phyloP scores from a whole-genome alignment of 2,888 invertebrate species.

The Clunio marinus region DNA sequence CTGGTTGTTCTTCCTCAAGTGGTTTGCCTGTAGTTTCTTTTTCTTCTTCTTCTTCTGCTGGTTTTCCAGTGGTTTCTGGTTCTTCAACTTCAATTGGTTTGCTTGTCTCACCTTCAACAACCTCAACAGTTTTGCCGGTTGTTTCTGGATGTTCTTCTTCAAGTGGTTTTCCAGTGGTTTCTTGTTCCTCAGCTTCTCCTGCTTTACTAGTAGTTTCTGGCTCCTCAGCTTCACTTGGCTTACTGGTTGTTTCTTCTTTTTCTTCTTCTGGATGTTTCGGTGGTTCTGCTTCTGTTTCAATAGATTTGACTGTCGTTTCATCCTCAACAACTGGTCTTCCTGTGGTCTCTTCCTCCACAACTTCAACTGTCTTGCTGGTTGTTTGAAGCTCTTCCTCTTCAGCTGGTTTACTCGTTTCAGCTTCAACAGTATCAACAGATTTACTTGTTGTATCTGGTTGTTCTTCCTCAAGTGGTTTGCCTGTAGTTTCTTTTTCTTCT shows the following conservation, averaged over 20 bases:
- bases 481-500: conserved; percentile 39
- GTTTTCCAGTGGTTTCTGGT: conserved; percentile 22
- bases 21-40: conserved; percentile 13
- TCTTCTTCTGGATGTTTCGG: conserved; percentile 29
- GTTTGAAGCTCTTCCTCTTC: too few relatives aligned
- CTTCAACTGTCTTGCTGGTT: too few relatives aligned
- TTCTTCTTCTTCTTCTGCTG: background rate
- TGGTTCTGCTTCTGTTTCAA: conserved; percentile 31
- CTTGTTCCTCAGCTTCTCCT: conserved; percentile 32
- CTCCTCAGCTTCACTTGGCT: conserved; percentile 40
- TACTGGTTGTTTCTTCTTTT: conserved; percentile 33
- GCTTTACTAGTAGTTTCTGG: conserved; percentile 34
- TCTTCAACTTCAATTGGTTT: conserved; percentile 14
- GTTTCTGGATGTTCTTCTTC: too few relatives aligned
- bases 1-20: conserved; percentile 37
- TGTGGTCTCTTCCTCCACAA: conserved; percentile 38
- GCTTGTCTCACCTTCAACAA: too few relatives aligned
- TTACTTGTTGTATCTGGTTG: conserved; percentile 14
- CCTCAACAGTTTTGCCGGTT: background rate
- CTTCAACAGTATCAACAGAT: conserved; percentile 36
- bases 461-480: conserved; percentile 35
- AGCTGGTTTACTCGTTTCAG: conserved; percentile 40
- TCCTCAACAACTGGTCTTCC: conserved; percentile 39
- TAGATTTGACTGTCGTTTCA: conserved; percentile 42
- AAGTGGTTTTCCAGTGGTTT: too few relatives aligned